Base-by-base conservation (phyloP, 2,888 invertebrate genomes). In the Noctua comes region DNA sequence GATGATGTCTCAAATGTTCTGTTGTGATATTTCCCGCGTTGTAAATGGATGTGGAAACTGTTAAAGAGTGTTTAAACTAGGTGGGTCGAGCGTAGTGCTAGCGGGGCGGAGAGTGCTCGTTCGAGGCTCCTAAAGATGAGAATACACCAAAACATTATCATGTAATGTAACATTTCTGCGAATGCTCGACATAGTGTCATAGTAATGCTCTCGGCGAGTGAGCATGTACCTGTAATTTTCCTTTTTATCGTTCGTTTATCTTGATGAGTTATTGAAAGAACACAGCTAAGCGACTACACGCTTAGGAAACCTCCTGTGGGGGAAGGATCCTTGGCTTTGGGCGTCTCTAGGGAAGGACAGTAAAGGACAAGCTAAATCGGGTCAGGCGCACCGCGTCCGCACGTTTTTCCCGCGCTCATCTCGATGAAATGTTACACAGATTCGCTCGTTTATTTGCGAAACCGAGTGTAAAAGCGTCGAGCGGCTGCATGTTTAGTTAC, bases 11-110 rank as follows among this genome's bases (percentile, higher is more conserved):
- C 31, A 10, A 40, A 48, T 70, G 5, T 48, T 76, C 0, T 73
- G 70, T 76, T 73, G 40, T 62, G 62, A 59, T 57, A 70, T 64
- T 46, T 71, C 11, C 40, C 21, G 40, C n/a, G 7, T 76, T 77
- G 69, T 80, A 70, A 57, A 80, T 76, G 48, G 24, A 48, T 57
- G 36, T 36, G n/a, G 40, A 27, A 71, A 40, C 11, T 46, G 43
- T 21, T 51, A 54, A 54, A 46, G 31, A 6, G 48, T 48, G 40
- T n/a, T 6, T n/a, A 54, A 10, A 27, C 6, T 76, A 62, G 51
- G 51, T n/a, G 13, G 18, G 24, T 2, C n/a, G 31, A 43, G 5
- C 27, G n/a, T 46, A 36, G 18, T 62, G 21, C 31, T 10, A 59
- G 6, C n/a, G 16, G 57, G 43, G 24, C 40, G 40, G 40, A 18